Base-by-base conservation (phyloP, 2,797 vertebrate species). In the Cetoscarus ocellatus region DNA sequence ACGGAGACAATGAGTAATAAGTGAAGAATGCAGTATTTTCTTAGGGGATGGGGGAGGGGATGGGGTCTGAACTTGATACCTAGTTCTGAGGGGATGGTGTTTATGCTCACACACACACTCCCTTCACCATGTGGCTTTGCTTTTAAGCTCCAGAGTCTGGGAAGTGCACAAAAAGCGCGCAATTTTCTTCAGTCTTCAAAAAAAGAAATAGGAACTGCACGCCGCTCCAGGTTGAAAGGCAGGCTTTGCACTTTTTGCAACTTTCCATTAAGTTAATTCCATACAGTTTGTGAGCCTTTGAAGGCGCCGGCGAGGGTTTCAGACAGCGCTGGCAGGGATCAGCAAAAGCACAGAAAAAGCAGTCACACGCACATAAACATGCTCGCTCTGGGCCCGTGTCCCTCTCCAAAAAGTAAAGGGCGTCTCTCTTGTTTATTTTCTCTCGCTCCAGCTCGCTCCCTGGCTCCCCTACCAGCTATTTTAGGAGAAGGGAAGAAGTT, bases 1-100 rank as follows among this genome's bases (percentile, higher is more conserved):
- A 86, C 34, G 84, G 90, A 92, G 90, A 90, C 88, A 92, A 91
- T 93, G 92, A 93, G 83, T 94, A 92, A 93, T 71, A 81, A 75
- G 75, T 48, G 57, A 93, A 91, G 90, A 92, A 94, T 93, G 90
- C 78, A 82, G 87, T 90, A 90, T 92, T 94, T 93, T 92, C 83
- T 89, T 81, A 84, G 70, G 14, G 77, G 63, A 61, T 56, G 76
- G 86, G 76, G 84, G 86, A 56, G 47, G 69, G 81, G 62, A 68
- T 7, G 5, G 74, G 80, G 81, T 59, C 73, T 80, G 82, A 89
- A 91, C 81, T 80, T 83, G 85, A 91, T 84, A 82, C 88, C 81
- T 83, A 67, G 18, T 79, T 80, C 77, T 79, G 54, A 73, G 58
- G 72, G 63, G 68, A 66, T 70, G 50, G 61, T 60, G 14, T 62